Evolutionary conservation across 2,888 invertebrate genomes (phyloP), one percentile per base, ranked within the genome.

Genomic region (Aphodius sticticus): DNA sequence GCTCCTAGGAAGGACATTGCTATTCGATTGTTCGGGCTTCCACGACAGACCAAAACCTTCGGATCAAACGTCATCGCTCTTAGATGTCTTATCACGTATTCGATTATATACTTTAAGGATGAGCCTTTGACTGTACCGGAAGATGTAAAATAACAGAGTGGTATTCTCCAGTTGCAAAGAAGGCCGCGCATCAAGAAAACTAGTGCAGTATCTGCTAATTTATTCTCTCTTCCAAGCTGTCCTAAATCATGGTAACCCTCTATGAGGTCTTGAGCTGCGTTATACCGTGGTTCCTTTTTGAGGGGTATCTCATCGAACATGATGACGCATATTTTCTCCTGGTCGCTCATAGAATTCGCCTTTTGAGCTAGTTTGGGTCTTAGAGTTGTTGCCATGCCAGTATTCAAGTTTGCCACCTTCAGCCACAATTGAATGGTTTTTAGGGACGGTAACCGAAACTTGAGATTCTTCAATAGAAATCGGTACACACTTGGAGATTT

Each of bases 401-500:
- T 77, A 69, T 75, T 80, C 72, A 85, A 79, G 36, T 84, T 77
- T 15, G 81, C 37, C 69, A 84, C 81, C 72, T 84, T 83, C 6
- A 86, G 76, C 86, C 85, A 86, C 70, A 35, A 36, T 26, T 79
- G 79, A 53, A 86, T 82, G 16, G 84, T 80, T 72, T 81, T 79
- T 16, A 83, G 81, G 69, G 83, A 84, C 15, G 86, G 86, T 70
- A 86, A 80, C 36, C 77, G 77, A 76, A 86, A 82, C 69, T 83
- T 77, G 74, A 83, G 80, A 69, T 81, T 81, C n/a, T 81, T 82
- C 26, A 82, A 38, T 15, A 85, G 77, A 81, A 81, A 84, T 70
- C 77, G 81, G 77, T 86, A 87, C 4, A 83, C 80, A 35, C 83
- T 78, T 6, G 86, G 86, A 2, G 86, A 86, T 82, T 84, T 84